Percentiles rank a stretch among this genome's conserved stretches.
Evolutionary conservation across 2,888 invertebrate genomes (phyloP).

Genomic region (Hirtodrosophila confusa): DNA sequence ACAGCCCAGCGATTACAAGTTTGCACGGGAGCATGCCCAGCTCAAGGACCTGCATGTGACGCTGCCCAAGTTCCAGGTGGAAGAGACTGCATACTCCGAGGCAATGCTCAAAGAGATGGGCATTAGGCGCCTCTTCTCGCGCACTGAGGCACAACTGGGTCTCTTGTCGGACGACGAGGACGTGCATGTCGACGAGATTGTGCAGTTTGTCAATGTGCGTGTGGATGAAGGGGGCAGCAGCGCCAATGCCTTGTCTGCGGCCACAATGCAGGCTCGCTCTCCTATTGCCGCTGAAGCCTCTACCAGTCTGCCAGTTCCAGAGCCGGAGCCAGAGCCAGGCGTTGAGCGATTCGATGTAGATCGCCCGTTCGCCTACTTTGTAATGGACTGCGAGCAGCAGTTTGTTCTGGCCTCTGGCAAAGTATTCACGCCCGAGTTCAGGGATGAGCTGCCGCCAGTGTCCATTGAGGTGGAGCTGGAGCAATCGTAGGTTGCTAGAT

Average conservation of each 20-base stretch:
- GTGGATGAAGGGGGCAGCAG: constrained; percentile 86
- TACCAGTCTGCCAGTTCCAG: constrained; percentile 49
- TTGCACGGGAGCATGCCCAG: constrained; percentile 50
- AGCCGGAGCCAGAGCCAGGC: constrained; percentile 70
- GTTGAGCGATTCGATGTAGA: constrained; percentile 85
- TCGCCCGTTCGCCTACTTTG: constrained; percentile 88
- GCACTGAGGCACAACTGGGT: constrained; percentile 86
- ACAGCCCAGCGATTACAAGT: constrained; percentile 83
- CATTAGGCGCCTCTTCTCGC: constrained; percentile 86
- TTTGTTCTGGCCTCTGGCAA: constrained; percentile 87
- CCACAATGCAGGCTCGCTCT: constrained; percentile 61
- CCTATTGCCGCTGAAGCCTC: constrained; percentile 31
- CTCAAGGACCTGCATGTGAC: constrained; percentile 84
- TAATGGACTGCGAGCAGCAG: constrained; percentile 86
- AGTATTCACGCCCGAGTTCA: constrained; percentile 85
- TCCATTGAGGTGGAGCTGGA: constrained; percentile 77
- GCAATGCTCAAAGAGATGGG: constrained; percentile 86
- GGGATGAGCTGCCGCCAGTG: constrained; percentile 67
- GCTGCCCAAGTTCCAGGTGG: constrained; percentile 87
- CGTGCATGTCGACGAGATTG: constrained; percentile 88
- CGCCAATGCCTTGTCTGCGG: constrained; percentile 84
- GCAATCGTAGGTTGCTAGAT: constrained; percentile 65
- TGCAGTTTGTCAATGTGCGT: constrained; percentile 87
- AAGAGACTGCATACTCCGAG: constrained; percentile 87
- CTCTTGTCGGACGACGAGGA: constrained; percentile 86